Base-by-base conservation (phyloP, 2,113 vertebrate species). In the Oostethus manadensis region DNA sequence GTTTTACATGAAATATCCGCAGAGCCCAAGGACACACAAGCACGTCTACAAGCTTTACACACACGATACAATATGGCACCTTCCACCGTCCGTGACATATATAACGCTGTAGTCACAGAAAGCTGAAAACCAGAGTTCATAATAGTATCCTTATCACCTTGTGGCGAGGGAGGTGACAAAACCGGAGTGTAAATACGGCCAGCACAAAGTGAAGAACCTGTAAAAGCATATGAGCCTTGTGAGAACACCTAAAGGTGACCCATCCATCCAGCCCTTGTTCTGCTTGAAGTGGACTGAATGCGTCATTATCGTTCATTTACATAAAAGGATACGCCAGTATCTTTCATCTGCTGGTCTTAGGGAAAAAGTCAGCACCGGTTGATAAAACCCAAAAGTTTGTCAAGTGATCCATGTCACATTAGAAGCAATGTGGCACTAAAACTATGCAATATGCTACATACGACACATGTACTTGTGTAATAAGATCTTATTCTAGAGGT, bases 201-300 rank as follows among this genome's bases (percentile, higher is more conserved):
- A 68, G 60, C 60, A 55, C 65, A 70, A 72, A 83, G 73, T 60
- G 62, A 44, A 54, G 56, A 64, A 76, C 44, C 18, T 48, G 51
- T 53, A 66, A 64, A 58, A 73, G 55, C 59, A 66, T 79, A 74
- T 56, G 62, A 60, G 58, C 40, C 73, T 72, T 54, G 71, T 21
- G 53, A 66, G 44, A 59, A 8, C 38, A 17, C 49, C 50, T 45
- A 0, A 10, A 55, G 59, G 47, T 60, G 46, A 60, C 58, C 64
- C 66, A 62, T 68, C 42, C 64, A 23, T 69, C 56, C 42, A 22
- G n/a, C 47, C 59, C 49, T 57, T 35, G 33, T 63, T 62, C 55
- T 56, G 22, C 51, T 59, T 47, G 44, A 62, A 40, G 18, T 44
- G 10, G 21, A 18, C n/a, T 20, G 8, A 38, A 49, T 60, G 2